Base-by-base conservation (phyloP, 2,888 invertebrate genomes). In the Tyria jacobaeae region DNA sequence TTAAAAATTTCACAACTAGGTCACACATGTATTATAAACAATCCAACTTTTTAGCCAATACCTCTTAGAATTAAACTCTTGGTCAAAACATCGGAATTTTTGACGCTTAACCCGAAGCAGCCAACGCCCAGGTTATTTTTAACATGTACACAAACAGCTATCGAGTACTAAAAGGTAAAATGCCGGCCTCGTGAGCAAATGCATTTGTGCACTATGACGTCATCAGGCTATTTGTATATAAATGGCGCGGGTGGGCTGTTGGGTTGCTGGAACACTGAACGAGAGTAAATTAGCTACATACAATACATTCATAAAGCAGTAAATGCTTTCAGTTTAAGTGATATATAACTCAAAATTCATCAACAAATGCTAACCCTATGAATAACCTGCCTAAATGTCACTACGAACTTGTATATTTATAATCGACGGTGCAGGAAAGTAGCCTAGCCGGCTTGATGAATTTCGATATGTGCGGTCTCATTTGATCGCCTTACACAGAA, bases 151-250 rank as follows among this genome's bases (percentile, higher is more conserved):
- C 58, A 61, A 61, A 58, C 57, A 51, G 50, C 31, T 61, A 55
- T 55, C 51, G 47, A 27, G 17, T 48, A 58, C 39, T 65, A 61
- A 65, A 47, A 65, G 65, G 44, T 65, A 57, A 52, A 65, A 57
- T 21, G 47, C 60, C 56, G 49, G 39, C 50, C 37, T 51, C 51
- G 49, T 37, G 52, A n/a, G 51, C 31, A 27, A 47, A 50, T 64
- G 60, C 64, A 64, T 61, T 61, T 41, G 54, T 64, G 60, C 60
- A 64, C 41, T 55, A 24, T 61, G 60, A 61, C 54, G 60, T 61
- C 60, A 64, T 27, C 47, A 9, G 9, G 48, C 34, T 52, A 53
- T 56, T 48, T 50, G 60, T 56, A 48, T 27, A 12, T 37, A 15
- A 56, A 39, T 39, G 50, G 25, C 31, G 39, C 27, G 15, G 44